These are phyloP conservation scores for Cenopis cana DNA, from an alignment of 2,888 invertebrate genomes.

Conservation along the genomic window DNA sequence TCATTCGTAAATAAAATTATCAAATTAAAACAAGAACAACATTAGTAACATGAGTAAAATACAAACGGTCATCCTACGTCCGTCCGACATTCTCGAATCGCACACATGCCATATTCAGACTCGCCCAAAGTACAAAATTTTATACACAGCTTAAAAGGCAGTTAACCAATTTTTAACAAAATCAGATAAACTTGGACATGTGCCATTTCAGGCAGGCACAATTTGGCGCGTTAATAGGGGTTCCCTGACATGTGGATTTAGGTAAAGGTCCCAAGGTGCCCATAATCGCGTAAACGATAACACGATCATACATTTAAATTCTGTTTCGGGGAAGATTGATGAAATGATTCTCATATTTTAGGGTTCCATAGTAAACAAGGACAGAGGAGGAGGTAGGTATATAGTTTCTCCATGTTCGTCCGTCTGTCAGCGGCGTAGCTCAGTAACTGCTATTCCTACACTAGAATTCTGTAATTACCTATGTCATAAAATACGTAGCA, in stretches of 20 bases:
- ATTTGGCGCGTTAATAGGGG: constrained; percentile 39
- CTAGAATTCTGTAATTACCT: too few species aligned
- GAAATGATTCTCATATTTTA: constrained; percentile 28
- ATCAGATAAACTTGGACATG: constrained; percentile 43
- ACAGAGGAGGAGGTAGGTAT: too few species aligned
- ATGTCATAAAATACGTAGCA: too few species aligned
- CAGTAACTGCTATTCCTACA: too few species aligned
- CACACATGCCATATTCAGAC: constrained; percentile 16
- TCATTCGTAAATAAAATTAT: too few species aligned
- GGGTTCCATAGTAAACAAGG: neutral
- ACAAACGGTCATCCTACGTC: constrained; percentile 4
- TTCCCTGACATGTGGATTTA: constrained; percentile 40
- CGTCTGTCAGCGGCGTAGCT: too few species aligned
- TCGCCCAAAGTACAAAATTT: constrained; percentile 12
- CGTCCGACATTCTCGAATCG: neutral
- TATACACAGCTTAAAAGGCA: constrained; percentile 36
- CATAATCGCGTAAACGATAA: constrained; percentile 42
- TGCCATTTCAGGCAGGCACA: constrained; percentile 35
- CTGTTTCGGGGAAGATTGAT: constrained; percentile 38
- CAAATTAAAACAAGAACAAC: neutral
- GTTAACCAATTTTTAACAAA: constrained; percentile 41
- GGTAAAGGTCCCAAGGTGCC: constrained; percentile 40
- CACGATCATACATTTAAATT: constrained; percentile 40
- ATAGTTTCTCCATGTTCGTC: too few species aligned
- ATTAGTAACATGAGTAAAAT: neutral